phyloP scores from a whole-genome alignment of 2,113 vertebrate species.

The Amphiprion ocellaris region DNA sequence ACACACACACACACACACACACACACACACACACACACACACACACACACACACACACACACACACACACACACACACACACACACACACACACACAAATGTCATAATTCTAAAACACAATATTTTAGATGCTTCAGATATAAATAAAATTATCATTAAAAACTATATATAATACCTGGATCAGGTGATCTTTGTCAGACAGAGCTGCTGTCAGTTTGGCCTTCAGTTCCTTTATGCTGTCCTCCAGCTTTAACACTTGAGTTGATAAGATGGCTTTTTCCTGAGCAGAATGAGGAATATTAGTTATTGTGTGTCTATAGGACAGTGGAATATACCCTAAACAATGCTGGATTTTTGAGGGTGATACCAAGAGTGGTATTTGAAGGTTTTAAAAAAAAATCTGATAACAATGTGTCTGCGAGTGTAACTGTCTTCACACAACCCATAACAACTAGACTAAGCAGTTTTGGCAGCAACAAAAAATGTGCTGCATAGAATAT shows the following conservation, averaged over 20 bases:
- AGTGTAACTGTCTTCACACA: no score
- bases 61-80: no score
- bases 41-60: no score
- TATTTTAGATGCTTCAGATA: neutral
- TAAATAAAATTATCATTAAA: neutral
- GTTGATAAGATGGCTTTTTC: slow-evolving; percentile 82
- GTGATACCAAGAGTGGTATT: accelerated
- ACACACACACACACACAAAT: neutral
- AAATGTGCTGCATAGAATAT: no score
- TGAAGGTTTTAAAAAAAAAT: neutral
- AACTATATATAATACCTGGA: slow-evolving; percentile 70
- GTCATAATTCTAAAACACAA: neutral
- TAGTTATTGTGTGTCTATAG: neutral
- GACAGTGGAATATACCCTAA: neutral
- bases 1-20: no score
- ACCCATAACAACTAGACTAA: no score
- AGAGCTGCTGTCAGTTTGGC: slow-evolving; percentile 60
- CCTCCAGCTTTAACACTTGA: slow-evolving; percentile 78
- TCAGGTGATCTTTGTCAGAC: slow-evolving; percentile 73
- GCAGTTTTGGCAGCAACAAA: no score
- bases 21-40: no score
- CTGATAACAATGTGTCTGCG: neutral
- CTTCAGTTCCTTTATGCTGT: slow-evolving; percentile 76
- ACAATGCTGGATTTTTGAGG: neutral
- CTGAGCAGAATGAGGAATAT: slow-evolving; percentile 54